Evolutionary conservation across 2,888 invertebrate genomes (phyloP), one percentile per base, ranked within the genome.

Genomic region (Eucera pruinosa): DNA sequence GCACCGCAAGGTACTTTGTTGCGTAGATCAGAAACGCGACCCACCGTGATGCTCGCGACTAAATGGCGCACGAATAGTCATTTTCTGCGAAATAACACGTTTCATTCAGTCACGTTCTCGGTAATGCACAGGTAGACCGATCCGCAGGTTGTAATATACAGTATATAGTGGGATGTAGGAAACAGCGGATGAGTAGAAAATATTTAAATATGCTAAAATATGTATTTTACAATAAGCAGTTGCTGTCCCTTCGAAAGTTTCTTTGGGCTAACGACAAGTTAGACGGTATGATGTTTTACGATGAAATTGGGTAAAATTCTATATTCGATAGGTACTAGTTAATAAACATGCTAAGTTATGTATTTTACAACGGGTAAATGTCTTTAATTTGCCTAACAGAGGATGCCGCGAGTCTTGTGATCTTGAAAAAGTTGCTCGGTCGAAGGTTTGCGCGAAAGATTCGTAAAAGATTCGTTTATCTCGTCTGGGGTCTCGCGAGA

Each of bases 41-140:
- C 25, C 20, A 30, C 55, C 36, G 45, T 30, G 62, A 58, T n/a
- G 47, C 15, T 64, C 20, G 2, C 6, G 20, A 43, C 39, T 48
- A 58, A 52, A 72, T 68, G 65, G 67, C 57, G 50, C 48, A 57
- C 55, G 36, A 4, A 48, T 30, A 52, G 55, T 25, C 69, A 74
- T 66, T 45, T 67, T 73, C 57, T 58, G 54, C 30, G 62, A 50
- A 67, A 81, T 76, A 70, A 54, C 66, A 67, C 50, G 58, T 62
- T 71, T 33, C 77, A 48, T 80, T 80, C 70, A 45, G 66, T 33
- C 25, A 66, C 48, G 27, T 57, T 50, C 57, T n/a, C n/a, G 9
- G 27, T 71, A 67, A 67, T 65, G 23, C 3, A 43, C n/a, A 23
- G 65, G 43, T 65, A 54, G 15, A 30, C 20, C 20, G 43, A 43